Percentiles rank a stretch among this genome's conserved stretches.
phyloP scores from a whole-genome alignment of 2,113 vertebrate species.

The Callaeas wilsoni region DNA sequence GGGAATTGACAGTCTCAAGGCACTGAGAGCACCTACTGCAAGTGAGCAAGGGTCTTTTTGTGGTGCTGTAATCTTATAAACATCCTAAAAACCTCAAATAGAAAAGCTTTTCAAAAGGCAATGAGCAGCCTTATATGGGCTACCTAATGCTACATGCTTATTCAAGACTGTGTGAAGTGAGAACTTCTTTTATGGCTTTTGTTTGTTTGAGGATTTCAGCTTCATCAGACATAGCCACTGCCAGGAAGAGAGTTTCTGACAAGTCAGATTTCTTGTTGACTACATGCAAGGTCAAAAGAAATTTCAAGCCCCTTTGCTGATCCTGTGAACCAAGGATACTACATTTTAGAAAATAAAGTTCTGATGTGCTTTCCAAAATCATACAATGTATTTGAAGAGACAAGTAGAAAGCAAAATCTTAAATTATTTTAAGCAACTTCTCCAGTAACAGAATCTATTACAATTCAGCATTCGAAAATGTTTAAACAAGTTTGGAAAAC shows the following conservation, averaged over 20 bases:
- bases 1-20: neutral
- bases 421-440: neutral
- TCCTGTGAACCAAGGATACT: slow-evolving; percentile 1
- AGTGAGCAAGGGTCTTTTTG: neutral
- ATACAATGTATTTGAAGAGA: neutral
- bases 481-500: neutral
- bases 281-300: slow-evolving; percentile 34
- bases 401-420: neutral
- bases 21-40: neutral
- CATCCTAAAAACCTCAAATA: neutral
- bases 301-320: slow-evolving; percentile 34
- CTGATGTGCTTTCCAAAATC: neutral
- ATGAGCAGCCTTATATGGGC: neutral
- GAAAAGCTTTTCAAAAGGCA: neutral
- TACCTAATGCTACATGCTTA: slow-evolving; percentile 29
- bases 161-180: neutral
- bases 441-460: neutral
- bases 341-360: slow-evolving; percentile 14
- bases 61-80: neutral
- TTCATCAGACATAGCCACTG: neutral
- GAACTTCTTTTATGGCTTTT: slow-evolving; percentile 22
- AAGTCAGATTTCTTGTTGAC: neutral
- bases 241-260: slow-evolving; percentile 19
- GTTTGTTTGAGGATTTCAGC: slow-evolving; percentile 20
- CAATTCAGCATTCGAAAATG: neutral